Percentiles rank a stretch among this genome's conserved stretches.
These are phyloP conservation scores for Scaptomyza hsui DNA, from an alignment of 1,140 invertebrate genomes.

Conservation along the genomic window DNA sequence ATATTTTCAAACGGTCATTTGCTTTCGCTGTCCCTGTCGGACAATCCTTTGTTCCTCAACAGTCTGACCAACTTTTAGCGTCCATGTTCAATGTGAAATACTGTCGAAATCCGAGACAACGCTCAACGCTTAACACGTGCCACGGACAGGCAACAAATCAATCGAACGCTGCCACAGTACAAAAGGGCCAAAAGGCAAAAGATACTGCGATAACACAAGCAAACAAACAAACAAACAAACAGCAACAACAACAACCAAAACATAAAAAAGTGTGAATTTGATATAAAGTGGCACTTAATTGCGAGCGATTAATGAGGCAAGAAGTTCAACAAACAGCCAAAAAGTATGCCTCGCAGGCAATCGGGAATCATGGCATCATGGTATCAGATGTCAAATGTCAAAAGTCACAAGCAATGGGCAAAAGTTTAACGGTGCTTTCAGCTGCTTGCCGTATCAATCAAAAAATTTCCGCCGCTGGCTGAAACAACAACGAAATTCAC, in stretches of 20 bases:
- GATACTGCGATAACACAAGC: constrained; percentile 19
- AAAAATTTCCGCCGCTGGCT: constrained; percentile 21
- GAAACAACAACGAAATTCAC: constrained; percentile 13
- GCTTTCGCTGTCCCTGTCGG: neutral
- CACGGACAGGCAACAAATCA: constrained; percentile 47
- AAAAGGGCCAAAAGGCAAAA: constrained; percentile 13
- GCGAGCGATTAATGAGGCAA: constrained; percentile 77
- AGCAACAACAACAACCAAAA: constrained; percentile 10
- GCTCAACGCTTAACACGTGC: constrained; percentile 36
- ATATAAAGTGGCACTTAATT: constrained; percentile 78
- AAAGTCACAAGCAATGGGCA: constrained; percentile 67
- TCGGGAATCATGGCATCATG: constrained; percentile 29
- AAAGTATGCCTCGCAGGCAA: constrained; percentile 19
- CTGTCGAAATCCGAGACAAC: neutral
- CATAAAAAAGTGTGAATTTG: constrained; percentile 58
- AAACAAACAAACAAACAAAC: constrained; percentile 25
- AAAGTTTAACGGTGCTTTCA: constrained; percentile 73
- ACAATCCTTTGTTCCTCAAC: constrained; percentile 16
- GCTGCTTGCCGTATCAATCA: constrained; percentile 46
- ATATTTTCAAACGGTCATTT: constrained; percentile 17
- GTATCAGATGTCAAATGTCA: constrained; percentile 66
- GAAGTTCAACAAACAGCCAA: constrained; percentile 51
- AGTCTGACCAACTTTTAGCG: constrained; percentile 33
- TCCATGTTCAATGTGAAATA: constrained; percentile 15
- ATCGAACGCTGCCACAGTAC: constrained; percentile 12